Evolutionary conservation across 1,140 invertebrate species (phyloP), one percentile per base, ranked within the genome.

Genomic region (Temnothorax nylanderi): DNA sequence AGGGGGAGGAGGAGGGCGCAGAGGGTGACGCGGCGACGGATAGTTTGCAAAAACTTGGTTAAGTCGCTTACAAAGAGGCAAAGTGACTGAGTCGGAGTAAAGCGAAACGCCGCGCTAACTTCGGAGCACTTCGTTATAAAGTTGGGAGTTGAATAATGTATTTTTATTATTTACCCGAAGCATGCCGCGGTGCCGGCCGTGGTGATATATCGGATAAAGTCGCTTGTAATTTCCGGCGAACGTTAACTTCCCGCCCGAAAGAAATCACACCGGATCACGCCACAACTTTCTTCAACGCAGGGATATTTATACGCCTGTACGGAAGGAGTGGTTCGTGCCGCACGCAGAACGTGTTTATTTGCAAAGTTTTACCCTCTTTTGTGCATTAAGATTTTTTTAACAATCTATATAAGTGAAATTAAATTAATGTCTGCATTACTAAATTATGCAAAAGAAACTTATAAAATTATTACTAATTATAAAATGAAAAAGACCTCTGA

Each of bases 61-160:
- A 87, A 87, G 86, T 87, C 86, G 86, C 86, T 87, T 87, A 87
- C 86, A 87, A 87, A 87, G 80, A 85, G 80, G 67, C 86, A 85
- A 87, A 85, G 69, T 80, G 86, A 87, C 80, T 87, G 81, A 87
- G 80, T 75, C 69, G 47, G 69, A 85, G 86, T 85, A 85, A 87
- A 87, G 80, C 86, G 86, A 75, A 87, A 87, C 80, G 86, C 67
- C 49, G 76, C 74, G 41, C 80, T 87, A 87, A 87, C 86, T 87
- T 85, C 71, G 69, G 34, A 16, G 69, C 81, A 87, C 80, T 87
- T 87, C 86, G 86, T 87, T 87, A 87, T 87, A 85, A 87, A 87
- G 65, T 87, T 87, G 54, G 64, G 76, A 87, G 80, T 87, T 87
- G 78, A 74, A 72, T 76, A 58, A 80, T 80, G 64, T 64, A 76